These are phyloP conservation scores for Bombus balteatus DNA, from an alignment of 1,140 invertebrate species.

Conservation along the genomic window DNA sequence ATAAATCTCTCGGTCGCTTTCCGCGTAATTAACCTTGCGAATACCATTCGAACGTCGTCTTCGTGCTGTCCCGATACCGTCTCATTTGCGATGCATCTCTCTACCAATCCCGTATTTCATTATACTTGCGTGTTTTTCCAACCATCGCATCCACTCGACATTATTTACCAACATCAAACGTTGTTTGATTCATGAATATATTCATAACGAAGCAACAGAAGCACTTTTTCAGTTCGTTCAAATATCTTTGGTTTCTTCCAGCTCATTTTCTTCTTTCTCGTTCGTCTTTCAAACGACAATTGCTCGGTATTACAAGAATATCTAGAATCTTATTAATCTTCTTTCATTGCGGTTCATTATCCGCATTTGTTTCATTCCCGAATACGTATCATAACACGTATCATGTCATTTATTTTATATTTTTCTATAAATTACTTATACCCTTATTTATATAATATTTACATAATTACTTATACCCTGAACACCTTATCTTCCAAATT, in stretches of 20 bases:
- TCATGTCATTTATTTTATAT: too few species aligned
- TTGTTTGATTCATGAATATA: not conserved
- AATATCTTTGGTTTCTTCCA: not conserved
- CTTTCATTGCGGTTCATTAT: too few species aligned
- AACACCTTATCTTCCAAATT: not conserved
- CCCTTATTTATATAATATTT: too few species aligned
- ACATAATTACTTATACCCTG: not conserved
- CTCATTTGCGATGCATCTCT: not conserved
- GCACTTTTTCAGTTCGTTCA: not conserved
- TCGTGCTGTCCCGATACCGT: not conserved
- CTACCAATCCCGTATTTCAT: not conserved
- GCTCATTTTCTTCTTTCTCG: not conserved
- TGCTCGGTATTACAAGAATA: not conserved
- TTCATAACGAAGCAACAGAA: not conserved
- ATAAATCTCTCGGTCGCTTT: conserved; percentile 41
- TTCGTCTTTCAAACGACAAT: not conserved
- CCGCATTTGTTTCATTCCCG: too few species aligned
- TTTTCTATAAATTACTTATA: too few species aligned
- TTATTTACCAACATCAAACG: not conserved
- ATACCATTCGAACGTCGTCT: not conserved
- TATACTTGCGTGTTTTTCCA: not conserved
- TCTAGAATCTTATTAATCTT: too few species aligned
- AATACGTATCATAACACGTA: too few species aligned
- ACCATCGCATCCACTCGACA: too few species aligned
- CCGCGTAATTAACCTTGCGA: conserved; percentile 41